Evolutionary conservation across 2,797 vertebrate species (phyloP).

Genomic region (Chiloscyllium punctatum): DNA sequence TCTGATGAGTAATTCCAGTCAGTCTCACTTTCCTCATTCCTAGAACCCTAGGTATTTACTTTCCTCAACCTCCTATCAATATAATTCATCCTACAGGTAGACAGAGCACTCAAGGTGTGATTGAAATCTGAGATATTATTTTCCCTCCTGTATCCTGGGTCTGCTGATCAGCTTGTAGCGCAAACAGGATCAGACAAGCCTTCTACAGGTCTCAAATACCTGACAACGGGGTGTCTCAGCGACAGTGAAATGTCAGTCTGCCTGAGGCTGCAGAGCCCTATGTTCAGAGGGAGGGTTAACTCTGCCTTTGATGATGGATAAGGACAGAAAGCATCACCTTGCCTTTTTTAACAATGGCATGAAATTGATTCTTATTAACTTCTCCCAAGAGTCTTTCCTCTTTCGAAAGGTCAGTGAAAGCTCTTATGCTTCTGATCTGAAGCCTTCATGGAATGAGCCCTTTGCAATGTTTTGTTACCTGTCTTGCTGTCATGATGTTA

Average conservation of each 20-base stretch:
- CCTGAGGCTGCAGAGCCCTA: not conserved
- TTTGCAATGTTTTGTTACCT: not conserved
- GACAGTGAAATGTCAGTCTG: not conserved
- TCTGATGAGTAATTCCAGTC: no score
- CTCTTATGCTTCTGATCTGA: not conserved
- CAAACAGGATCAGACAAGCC: not conserved
- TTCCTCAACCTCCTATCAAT: no score
- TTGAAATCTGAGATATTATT: not conserved
- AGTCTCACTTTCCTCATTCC: no score
- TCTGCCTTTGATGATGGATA: not conserved
- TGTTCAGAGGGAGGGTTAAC: not conserved
- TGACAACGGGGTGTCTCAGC: not conserved
- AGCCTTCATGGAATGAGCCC: not conserved
- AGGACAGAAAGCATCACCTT: not conserved
- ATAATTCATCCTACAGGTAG: no score
- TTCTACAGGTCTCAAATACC: not conserved
- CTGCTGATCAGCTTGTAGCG: not conserved
- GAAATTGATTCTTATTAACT: not conserved
- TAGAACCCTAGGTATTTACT: no score
- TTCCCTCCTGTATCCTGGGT: not conserved
- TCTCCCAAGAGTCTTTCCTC: not conserved
- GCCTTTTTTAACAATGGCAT: not conserved
- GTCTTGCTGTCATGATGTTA: not conserved
- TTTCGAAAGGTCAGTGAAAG: not conserved
- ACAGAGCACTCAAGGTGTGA: not conserved